Percentiles rank a stretch among this genome's conserved stretches.
These are phyloP conservation scores for Exaiptasia diaphana DNA, from an alignment of 64 coral and sea anemone genomes.

Conservation along the genomic window DNA sequence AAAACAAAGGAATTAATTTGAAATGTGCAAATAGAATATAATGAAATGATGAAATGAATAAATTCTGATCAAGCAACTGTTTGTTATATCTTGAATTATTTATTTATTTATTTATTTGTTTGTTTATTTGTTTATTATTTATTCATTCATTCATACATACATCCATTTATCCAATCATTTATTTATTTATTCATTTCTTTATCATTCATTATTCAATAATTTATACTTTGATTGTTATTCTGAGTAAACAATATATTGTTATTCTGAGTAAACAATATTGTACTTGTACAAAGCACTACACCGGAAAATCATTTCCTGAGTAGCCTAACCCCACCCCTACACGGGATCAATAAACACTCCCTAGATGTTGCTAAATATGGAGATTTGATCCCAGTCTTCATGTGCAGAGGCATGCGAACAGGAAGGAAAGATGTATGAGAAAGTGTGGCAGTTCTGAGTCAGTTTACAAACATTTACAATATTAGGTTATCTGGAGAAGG, in stretches of 20 bases:
- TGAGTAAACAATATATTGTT: too few species aligned
- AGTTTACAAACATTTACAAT: neutral
- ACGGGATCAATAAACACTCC: neutral
- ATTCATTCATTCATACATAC: neutral
- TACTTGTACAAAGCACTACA: too few species aligned
- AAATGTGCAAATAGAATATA: too few species aligned
- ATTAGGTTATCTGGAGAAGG: neutral
- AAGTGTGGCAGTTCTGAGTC: neutral
- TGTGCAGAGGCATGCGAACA: slow-evolving; percentile 22
- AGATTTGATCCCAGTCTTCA: slow-evolving; percentile 1
- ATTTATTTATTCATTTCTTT: neutral
- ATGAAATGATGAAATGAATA: too few species aligned
- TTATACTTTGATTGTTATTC: too few species aligned
- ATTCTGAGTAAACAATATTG: too few species aligned
- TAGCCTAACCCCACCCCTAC: slow-evolving; percentile 20
- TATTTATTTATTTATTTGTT: neutral
- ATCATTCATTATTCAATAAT: too few species aligned
- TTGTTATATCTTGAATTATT: neutral
- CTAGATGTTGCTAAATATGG: slow-evolving; percentile 46
- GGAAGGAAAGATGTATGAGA: slow-evolving; percentile 47
- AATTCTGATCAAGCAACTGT: too few species aligned
- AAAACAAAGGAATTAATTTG: too few species aligned
- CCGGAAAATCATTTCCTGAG: too few species aligned
- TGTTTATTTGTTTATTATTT: neutral
- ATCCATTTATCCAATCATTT: neutral